Evolutionary conservation across 2,888 invertebrate genomes (phyloP).

Genomic region (Diadromus collaris): DNA sequence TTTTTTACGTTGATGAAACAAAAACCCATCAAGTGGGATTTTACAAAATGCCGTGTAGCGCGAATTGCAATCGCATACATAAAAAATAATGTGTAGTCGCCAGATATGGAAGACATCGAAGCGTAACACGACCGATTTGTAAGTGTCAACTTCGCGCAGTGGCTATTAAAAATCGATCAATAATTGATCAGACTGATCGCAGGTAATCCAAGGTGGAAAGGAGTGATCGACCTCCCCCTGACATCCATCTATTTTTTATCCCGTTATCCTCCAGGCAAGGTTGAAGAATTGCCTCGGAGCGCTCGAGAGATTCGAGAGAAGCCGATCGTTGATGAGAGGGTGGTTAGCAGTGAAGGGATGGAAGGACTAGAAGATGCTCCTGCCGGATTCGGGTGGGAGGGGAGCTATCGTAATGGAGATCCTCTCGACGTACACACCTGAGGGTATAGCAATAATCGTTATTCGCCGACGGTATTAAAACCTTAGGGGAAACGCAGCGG

Average conservation of each 20-base stretch:
- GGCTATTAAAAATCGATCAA: conserved; percentile 12
- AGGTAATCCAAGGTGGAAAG: conserved; percentile 14
- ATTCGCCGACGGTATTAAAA: conserved; percentile 38
- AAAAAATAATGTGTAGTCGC: neutral
- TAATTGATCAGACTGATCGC: conserved; percentile 11
- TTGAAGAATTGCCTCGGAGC: conserved; percentile 3
- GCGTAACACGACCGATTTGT: neutral
- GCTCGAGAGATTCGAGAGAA: conserved; percentile 20
- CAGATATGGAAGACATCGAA: neutral
- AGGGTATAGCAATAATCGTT: conserved; percentile 40
- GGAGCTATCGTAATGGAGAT: conserved; percentile 40
- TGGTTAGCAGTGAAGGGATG: conserved; percentile 9
- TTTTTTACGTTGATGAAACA: neutral
- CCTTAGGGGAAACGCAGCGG: conserved; percentile 9
- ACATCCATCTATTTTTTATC: neutral
- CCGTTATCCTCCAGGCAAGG: conserved; percentile 17
- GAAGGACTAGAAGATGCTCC: neutral
- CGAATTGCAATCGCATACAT: neutral
- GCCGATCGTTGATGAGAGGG: conserved; percentile 20
- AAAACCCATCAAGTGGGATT: neutral
- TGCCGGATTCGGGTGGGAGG: neutral
- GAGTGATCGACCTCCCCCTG: neutral
- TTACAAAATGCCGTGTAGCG: neutral
- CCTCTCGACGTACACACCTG: conserved; percentile 27
- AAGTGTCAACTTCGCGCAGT: neutral